phyloP scores from a whole-genome alignment of 2,888 invertebrate genomes.

The Rhimphoctona megacephalus region DNA sequence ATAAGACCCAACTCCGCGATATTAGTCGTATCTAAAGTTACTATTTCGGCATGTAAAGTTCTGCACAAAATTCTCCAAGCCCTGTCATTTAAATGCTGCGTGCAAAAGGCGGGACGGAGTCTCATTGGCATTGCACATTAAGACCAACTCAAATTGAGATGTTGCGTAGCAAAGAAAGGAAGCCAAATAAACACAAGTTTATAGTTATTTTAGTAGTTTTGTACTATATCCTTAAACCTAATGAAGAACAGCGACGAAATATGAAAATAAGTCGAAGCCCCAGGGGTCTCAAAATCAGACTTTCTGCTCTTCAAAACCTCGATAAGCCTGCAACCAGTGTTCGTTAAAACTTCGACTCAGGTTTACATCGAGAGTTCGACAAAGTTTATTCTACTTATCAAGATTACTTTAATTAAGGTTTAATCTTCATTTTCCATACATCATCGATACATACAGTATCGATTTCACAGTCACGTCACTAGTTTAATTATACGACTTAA shows the following conservation, averaged over 20 bases:
- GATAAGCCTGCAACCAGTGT: background rate
- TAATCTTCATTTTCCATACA: background rate
- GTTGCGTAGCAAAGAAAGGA: background rate
- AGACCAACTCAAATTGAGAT: background rate
- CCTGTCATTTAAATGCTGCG: background rate
- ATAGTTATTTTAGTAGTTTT: background rate
- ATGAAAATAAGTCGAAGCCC: background rate
- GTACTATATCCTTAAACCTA: background rate
- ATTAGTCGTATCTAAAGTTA: background rate
- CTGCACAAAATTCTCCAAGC: background rate
- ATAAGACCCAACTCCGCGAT: background rate
- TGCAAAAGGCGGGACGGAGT: background rate
- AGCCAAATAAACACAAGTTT: background rate
- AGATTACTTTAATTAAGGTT: slow-evolving; percentile 2
- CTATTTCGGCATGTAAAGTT: background rate
- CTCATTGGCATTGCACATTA: background rate
- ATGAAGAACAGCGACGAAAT: background rate
- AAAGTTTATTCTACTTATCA: background rate
- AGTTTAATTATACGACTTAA: background rate
- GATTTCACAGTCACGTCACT: background rate
- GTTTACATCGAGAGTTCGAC: background rate
- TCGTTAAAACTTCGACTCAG: background rate
- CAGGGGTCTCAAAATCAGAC: background rate
- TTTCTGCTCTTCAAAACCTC: background rate
- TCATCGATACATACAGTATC: background rate